phyloP scores from a whole-genome alignment of 1,140 invertebrate species.

The Sweltsa coloradensis region DNA sequence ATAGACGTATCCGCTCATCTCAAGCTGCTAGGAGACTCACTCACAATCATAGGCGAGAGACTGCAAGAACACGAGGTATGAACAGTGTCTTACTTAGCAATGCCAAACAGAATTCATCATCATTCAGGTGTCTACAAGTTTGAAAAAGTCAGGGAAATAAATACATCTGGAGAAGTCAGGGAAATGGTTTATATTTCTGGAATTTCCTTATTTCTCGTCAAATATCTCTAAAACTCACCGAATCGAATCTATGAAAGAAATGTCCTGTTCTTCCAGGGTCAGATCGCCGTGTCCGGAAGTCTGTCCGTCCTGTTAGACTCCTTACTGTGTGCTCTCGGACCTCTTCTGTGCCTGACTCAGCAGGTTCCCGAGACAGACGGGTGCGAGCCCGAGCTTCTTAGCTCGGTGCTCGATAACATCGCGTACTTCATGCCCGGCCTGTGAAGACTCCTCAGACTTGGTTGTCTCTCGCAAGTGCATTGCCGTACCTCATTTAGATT shows the following conservation, averaged over 20 bases:
- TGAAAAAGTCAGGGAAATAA: no score
- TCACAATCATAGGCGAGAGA: conserved; percentile 84
- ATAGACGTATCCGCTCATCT: conserved; percentile 89
- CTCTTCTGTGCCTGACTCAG: conserved; percentile 76
- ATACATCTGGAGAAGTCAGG: no score
- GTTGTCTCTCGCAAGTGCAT: no score
- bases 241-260: no score
- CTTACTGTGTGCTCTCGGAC: conserved; percentile 81
- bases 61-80: conserved; percentile 80
- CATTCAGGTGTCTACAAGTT: no score
- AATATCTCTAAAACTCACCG: no score
- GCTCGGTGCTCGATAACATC: conserved; percentile 81
- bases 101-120: conserved; percentile 2
- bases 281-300: conserved; percentile 88
- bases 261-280: conserved; percentile 51
- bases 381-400: conserved; percentile 52
- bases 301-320: conserved; percentile 90
- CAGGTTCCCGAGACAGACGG: conserved; percentile 66
- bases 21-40: conserved; percentile 81
- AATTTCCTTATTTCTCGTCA: no score
- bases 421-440: conserved; percentile 95
- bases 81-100: neutral
- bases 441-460: no score
- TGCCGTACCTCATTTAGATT: no score
- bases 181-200: no score